These are phyloP conservation scores for Eonycteris spelaea DNA, from an alignment of 2,113 vertebrate species.

Conservation along the genomic window DNA sequence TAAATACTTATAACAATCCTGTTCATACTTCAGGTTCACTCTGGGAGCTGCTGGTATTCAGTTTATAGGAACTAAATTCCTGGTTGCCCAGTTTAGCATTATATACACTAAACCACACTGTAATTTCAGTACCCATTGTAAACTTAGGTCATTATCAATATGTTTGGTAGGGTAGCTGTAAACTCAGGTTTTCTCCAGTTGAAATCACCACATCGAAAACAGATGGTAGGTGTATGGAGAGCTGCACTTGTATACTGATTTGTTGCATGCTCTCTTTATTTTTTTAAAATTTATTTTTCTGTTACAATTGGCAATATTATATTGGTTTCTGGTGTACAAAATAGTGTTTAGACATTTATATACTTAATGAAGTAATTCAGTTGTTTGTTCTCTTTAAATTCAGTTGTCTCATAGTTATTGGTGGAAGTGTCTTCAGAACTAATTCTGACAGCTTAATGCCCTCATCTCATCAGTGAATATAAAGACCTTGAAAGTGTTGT, in stretches of 20 bases:
- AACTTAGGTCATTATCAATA: slow-evolving; percentile 31
- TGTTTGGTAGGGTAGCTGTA: background rate
- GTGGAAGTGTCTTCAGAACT: background rate
- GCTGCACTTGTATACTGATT: background rate
- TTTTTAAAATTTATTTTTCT: background rate
- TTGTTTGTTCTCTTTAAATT: slow-evolving; percentile 37
- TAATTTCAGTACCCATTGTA: background rate
- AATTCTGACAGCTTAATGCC: background rate
- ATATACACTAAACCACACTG: background rate
- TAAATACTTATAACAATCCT: background rate
- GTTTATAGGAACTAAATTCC: background rate
- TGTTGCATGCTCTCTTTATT: background rate
- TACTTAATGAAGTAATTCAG: background rate
- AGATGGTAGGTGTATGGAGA: background rate
- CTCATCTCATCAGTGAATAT: background rate
- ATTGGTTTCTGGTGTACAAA: background rate
- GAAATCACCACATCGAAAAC: background rate
- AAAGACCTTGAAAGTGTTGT: background rate
- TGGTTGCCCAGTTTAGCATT: background rate
- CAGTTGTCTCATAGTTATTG: background rate
- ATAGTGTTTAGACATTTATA: background rate
- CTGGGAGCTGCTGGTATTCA: background rate
- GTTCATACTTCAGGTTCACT: background rate
- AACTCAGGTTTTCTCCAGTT: background rate
- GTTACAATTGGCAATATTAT: background rate